phyloP scores from a whole-genome alignment of 2,113 vertebrate species.

The Prolemur simus region DNA sequence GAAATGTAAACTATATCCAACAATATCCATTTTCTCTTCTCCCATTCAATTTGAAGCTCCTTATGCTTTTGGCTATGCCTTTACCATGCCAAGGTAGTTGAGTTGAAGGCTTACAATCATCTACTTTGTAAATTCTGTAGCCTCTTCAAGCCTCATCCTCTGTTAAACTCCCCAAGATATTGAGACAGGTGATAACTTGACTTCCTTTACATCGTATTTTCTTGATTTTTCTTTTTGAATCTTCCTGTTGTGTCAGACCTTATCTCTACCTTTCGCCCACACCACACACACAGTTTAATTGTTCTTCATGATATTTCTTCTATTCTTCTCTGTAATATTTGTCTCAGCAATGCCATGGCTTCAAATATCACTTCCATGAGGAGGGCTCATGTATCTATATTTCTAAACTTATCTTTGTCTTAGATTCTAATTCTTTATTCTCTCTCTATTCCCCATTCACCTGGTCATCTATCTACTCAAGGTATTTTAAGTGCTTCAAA shows the following conservation, averaged over 20 bases:
- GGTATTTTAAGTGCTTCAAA: not conserved
- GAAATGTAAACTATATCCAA: not conserved
- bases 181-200: not conserved
- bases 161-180: not conserved
- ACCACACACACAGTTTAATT: not conserved
- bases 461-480: not conserved
- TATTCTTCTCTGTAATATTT: not conserved
- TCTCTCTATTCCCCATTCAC: not conserved
- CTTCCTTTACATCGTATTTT: not conserved
- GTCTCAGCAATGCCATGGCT: not conserved
- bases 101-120: not conserved
- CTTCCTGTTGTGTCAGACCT: not conserved
- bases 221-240: not conserved
- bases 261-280: fast-evolving
- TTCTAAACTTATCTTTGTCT: not conserved
- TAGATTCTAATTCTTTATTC: not conserved
- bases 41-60: not conserved
- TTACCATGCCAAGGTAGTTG: not conserved
- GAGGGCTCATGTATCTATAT: not conserved
- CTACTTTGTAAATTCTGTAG: not conserved
- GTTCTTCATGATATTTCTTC: not conserved
- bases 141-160: not conserved
- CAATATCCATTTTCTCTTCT: not conserved
- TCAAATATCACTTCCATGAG: not conserved
- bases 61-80: not conserved